Evolutionary conservation across 2,888 invertebrate species (phyloP).

Genomic region (Epistrophella euchroma): DNA sequence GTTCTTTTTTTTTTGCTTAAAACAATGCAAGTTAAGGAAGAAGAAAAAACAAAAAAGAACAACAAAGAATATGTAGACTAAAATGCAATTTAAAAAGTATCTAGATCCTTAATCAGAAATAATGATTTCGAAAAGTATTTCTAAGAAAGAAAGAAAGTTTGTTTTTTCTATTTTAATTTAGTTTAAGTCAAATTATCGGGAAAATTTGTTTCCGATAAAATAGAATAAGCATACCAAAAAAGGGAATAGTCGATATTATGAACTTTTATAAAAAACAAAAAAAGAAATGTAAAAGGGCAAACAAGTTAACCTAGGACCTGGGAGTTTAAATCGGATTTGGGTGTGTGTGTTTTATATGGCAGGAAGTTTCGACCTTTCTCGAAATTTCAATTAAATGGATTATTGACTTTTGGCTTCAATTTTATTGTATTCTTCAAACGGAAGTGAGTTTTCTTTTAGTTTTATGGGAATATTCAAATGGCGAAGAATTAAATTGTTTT

Average conservation of each 20-base stretch:
- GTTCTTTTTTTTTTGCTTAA: background rate
- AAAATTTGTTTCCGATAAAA: slow-evolving; percentile 39
- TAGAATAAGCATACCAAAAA: background rate
- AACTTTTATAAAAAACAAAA: background rate
- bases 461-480: background rate
- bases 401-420: slow-evolving; percentile 10
- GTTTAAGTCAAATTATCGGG: slow-evolving; percentile 21
- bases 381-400: slow-evolving; percentile 18
- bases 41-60: background rate
- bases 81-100: slow-evolving; percentile 59
- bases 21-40: slow-evolving; percentile 51
- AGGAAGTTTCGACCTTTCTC: background rate
- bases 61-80: slow-evolving; percentile 12
- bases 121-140: slow-evolving; percentile 38
- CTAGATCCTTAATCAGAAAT: slow-evolving; percentile 45
- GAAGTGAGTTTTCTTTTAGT: background rate
- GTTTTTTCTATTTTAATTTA: background rate
- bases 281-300: slow-evolving; percentile 6
- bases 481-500: background rate
- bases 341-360: background rate
- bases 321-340: slow-evolving; percentile 4
- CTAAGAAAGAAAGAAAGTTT: slow-evolving; percentile 1
- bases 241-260: background rate
- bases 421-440: background rate
- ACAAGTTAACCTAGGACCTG: background rate